Conservation (phyloP, 2,113 vertebrate species). For the Hypomesus transpacificus region DNA sequence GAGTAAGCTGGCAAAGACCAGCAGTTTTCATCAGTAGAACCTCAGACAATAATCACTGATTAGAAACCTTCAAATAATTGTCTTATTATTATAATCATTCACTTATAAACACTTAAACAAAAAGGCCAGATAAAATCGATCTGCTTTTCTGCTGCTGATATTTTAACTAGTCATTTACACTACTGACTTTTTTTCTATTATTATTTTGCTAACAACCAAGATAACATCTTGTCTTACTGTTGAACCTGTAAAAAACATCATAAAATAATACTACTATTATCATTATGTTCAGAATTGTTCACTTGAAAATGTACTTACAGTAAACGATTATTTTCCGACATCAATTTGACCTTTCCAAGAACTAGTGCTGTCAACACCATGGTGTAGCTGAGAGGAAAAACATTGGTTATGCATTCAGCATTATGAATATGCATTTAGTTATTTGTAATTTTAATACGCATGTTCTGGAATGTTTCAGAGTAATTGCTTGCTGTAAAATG, state of each 20-base stretch:
- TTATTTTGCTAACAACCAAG: background rate
- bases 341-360: slow-evolving; percentile 40
- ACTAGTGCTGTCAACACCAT: slow-evolving; percentile 30
- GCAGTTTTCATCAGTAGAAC: slow-evolving; percentile 19
- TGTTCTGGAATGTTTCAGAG: slow-evolving; percentile 61
- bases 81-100: slow-evolving; percentile 17
- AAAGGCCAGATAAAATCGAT: background rate
- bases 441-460: slow-evolving; percentile 66
- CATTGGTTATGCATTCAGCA: slow-evolving; percentile 34
- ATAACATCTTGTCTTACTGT: background rate
- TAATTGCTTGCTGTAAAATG: slow-evolving; percentile 63
- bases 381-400: slow-evolving; percentile 12
- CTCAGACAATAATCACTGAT: slow-evolving; percentile 14
- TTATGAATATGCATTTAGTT: slow-evolving; percentile 36
- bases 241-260: background rate
- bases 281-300: too few relatives aligned
- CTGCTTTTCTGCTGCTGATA: background rate
- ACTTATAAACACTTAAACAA: slow-evolving; percentile 9
- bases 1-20: slow-evolving; percentile 12
- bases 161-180: background rate
- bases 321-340: background rate
- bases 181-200: background rate
- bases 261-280: too few relatives aligned
- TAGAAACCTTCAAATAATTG: slow-evolving; percentile 19
- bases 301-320: too few relatives aligned